Evolutionary conservation across 2,888 invertebrate genomes (phyloP).

Genomic region (Morinoia aosen): DNA sequence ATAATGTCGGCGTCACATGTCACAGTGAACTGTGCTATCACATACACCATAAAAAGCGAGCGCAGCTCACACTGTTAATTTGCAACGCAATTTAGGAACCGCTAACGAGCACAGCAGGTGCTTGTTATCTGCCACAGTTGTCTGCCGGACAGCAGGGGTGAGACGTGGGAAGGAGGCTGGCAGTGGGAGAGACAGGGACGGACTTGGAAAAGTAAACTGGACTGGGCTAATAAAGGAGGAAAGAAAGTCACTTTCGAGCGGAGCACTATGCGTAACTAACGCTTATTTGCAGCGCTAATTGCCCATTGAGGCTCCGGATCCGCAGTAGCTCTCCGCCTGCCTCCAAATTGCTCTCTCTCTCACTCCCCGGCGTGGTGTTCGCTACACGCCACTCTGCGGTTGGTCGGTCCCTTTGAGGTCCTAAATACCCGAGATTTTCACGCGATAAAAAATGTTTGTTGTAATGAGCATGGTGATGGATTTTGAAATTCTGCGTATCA

Average conservation of each 20-base stretch:
- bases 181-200: background rate
- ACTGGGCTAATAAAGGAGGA: constrained; percentile 11
- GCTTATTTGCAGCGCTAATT: constrained; percentile 33
- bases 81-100: background rate
- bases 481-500: background rate
- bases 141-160: background rate
- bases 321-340: background rate
- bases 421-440: background rate
- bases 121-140: background rate
- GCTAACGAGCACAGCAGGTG: background rate
- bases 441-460: background rate
- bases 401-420: background rate
- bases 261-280: constrained; percentile 22
- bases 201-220: background rate
- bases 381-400: background rate
- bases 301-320: background rate
- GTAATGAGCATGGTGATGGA: background rate
- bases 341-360: background rate
- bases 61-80: background rate
- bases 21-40: background rate
- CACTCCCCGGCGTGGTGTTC: background rate
- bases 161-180: background rate
- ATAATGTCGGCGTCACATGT: background rate
- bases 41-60: background rate
- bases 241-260: background rate